Evolutionary conservation across 2,113 vertebrate species (phyloP), one percentile per base, ranked within the genome.

Genomic region (Psilopsiagon aurifrons): DNA sequence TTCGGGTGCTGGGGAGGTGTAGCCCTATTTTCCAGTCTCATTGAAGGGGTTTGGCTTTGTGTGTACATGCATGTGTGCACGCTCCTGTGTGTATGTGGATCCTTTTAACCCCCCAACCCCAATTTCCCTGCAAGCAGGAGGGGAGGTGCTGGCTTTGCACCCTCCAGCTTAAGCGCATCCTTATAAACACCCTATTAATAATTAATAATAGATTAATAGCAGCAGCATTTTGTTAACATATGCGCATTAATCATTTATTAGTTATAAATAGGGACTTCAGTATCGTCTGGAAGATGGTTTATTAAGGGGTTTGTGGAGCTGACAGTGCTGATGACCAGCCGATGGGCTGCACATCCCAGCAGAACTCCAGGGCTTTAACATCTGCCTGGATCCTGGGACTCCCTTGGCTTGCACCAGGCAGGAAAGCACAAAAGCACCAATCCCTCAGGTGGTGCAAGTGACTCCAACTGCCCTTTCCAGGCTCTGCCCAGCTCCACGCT

Each of bases 11-110:
- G 2, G 31, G 37, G 52, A 13, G 31, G 2, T 10, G 24, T 41
- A 39, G 47, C 46, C 27, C 2, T 1, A 1, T 17, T 51, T 49
- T 22, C 37, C 78, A 47, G 54, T 6, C 13, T 24, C 22, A 18
- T 9, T 2, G 2, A 8, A 28, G n/a, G 4, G 28, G 4, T 47
- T 27, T 54, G 24, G 28, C 16, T 11, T 7, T 3, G 6, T 4
- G 47, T 15, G 13, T 22, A 16, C 17, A 11, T 5, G 4, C 0
- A 4, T 2, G 59, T 2, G 2, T 0, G 8, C 27, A 3, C 12
- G 5, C 28, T 4, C 25, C 2, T 6, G 13, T 9, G 29, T 13
- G 54, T 8, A 5, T 11, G 20, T 9, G 20, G 15, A 17, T 24
- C 77, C 66, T 81, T 47, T 29, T 9, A 41, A 39, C 6, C 11